Conservation (phyloP, 1,140 invertebrate species). For the Nephotettix cincticeps region DNA sequence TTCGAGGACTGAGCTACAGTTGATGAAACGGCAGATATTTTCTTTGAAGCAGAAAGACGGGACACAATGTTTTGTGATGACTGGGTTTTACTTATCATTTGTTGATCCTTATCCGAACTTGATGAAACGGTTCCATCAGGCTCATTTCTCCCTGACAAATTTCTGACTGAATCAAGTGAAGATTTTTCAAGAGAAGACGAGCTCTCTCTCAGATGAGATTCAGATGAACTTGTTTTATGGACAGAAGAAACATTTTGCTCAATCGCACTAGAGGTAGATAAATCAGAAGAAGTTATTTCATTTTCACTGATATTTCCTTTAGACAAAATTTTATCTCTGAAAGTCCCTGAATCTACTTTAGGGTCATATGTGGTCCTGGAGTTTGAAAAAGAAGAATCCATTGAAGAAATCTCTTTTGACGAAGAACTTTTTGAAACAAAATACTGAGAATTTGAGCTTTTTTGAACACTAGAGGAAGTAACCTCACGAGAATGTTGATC, state of each 20-base stretch:
- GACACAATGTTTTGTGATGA: conserved; percentile 4
- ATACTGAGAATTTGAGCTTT: background rate
- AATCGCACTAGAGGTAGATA: too few species aligned
- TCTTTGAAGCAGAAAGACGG: background rate
- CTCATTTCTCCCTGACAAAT: too few species aligned
- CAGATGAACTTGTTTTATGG: background rate
- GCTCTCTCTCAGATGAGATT: background rate
- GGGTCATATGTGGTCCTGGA: too few species aligned
- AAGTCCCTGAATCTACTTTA: too few species aligned
- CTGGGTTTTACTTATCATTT: background rate
- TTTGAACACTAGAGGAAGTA: too few species aligned
- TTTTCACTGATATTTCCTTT: too few species aligned
- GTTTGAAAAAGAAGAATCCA: background rate
- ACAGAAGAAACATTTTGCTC: too few species aligned
- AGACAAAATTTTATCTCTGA: too few species aligned
- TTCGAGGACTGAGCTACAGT: conserved; percentile 15
- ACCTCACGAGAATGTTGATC: background rate
- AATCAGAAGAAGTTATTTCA: too few species aligned
- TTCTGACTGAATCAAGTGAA: background rate
- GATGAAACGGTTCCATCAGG: too few species aligned
- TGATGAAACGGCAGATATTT: background rate
- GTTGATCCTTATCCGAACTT: background rate
- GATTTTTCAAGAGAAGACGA: background rate
- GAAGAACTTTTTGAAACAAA: background rate
- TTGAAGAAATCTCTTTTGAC: background rate